Percentiles rank a stretch among this genome's conserved stretches.
Evolutionary conservation across 2,113 vertebrate genomes (phyloP).

Genomic region (Lasiurus cinereus): DNA sequence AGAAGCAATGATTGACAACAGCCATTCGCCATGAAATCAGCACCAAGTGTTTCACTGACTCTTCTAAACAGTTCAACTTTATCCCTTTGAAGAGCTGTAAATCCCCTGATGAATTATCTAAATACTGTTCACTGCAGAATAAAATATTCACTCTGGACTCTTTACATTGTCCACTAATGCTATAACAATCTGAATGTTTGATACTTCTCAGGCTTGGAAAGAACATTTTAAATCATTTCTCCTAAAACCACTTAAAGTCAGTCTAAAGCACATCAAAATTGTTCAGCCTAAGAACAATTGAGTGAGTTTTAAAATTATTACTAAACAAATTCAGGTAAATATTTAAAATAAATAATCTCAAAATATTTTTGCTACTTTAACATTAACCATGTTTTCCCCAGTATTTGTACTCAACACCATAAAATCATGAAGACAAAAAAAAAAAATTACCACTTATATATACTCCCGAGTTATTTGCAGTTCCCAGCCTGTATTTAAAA

Average conservation of each 20-base stretch:
- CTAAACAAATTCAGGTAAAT: constrained; percentile 35
- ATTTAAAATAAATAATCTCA: constrained; percentile 54
- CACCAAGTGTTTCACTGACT: neutral
- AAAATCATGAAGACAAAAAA: constrained; percentile 48
- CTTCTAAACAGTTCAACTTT: neutral
- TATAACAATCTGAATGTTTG: neutral
- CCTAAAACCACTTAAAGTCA: constrained; percentile 33
- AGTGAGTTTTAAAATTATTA: neutral
- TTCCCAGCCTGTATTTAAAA: constrained; percentile 67
- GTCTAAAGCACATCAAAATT: neutral
- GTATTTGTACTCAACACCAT: constrained; percentile 62
- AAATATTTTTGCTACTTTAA: constrained; percentile 37
- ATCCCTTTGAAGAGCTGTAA: neutral
- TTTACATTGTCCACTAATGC: neutral
- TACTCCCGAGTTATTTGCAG: constrained; percentile 64
- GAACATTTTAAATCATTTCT: neutral
- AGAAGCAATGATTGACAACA: neutral
- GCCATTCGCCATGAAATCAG: neutral
- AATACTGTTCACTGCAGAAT: neutral
- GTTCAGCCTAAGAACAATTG: too few species aligned
- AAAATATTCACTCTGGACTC: neutral
- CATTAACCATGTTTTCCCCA: neutral
- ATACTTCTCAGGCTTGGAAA: neutral
- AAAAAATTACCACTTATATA: neutral
- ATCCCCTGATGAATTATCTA: neutral